Evolutionary conservation across 2,888 invertebrate genomes (phyloP).

Genomic region (Dryocosmus kuriphilus): DNA sequence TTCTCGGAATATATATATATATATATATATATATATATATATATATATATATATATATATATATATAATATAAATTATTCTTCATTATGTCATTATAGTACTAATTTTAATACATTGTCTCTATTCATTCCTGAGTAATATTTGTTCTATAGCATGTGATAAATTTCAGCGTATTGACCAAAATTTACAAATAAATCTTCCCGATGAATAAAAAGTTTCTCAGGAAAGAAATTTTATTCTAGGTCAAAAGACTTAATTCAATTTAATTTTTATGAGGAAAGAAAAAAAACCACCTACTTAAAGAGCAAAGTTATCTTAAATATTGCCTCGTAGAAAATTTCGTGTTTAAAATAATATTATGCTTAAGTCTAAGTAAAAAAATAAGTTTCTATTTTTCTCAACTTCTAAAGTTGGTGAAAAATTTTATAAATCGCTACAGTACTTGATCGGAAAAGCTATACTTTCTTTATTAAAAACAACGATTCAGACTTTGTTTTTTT

Average conservation of each 20-base stretch:
- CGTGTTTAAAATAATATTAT: background rate
- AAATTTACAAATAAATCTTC: constrained; percentile 12
- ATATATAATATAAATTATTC: constrained; percentile 20
- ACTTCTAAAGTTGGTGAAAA: constrained; percentile 2
- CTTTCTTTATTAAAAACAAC: background rate
- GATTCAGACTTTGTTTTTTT: constrained; percentile 13
- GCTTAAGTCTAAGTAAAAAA: constrained; percentile 31
- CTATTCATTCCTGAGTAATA: constrained; percentile 60
- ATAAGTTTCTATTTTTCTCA: background rate
- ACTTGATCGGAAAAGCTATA: background rate
- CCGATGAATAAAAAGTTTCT: background rate
- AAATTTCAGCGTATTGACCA: constrained; percentile 21
- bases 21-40: constrained; percentile 16
- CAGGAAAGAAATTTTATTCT: constrained; percentile 15
- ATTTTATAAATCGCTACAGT: background rate
- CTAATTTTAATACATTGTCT: constrained; percentile 49
- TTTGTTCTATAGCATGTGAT: constrained; percentile 49
- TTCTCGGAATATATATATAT: constrained; percentile 3
- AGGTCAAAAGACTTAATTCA: background rate
- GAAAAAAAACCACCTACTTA: constrained; percentile 1
- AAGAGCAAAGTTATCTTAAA: background rate
- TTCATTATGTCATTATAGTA: constrained; percentile 10
- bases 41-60: constrained; percentile 16
- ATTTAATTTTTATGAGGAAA: constrained; percentile 11
- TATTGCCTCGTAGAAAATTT: background rate